phyloP scores from a whole-genome alignment of 2,797 vertebrate genomes.

The Danio kyathit region DNA sequence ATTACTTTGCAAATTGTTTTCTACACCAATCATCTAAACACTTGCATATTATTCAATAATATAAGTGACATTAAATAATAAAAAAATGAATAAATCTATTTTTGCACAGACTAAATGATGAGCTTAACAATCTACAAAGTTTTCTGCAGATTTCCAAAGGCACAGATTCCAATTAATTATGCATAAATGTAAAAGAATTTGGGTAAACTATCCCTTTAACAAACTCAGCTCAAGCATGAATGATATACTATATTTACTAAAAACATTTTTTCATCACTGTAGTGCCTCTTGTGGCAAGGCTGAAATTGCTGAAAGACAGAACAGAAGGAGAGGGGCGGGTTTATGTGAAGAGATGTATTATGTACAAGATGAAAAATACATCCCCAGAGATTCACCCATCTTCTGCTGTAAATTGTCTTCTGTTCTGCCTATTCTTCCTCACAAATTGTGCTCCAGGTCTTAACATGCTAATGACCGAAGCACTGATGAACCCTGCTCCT shows the following conservation, averaged over 20 bases:
- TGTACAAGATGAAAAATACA: conserved; percentile 11
- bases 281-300: neutral
- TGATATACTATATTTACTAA: neutral
- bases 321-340: neutral
- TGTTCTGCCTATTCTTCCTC: neutral
- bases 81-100: too few species aligned
- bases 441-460: conserved; percentile 38
- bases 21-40: too few species aligned
- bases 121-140: too few species aligned
- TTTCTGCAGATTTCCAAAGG: too few species aligned
- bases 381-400: conserved; percentile 25
- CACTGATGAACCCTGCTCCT: conserved; percentile 61
- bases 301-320: neutral
- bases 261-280: neutral
- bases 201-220: too few species aligned
- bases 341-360: conserved; percentile 15
- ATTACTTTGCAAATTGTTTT: too few species aligned
- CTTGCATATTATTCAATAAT: too few species aligned
- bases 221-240: too few species aligned
- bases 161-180: too few species aligned
- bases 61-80: too few species aligned
- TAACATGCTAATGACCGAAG: conserved; percentile 70
- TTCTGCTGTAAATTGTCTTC: neutral
- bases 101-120: too few species aligned
- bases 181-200: too few species aligned